These are phyloP conservation scores for Lagria hirta DNA, from an alignment of 2,888 invertebrate species.

Conservation along the genomic window DNA sequence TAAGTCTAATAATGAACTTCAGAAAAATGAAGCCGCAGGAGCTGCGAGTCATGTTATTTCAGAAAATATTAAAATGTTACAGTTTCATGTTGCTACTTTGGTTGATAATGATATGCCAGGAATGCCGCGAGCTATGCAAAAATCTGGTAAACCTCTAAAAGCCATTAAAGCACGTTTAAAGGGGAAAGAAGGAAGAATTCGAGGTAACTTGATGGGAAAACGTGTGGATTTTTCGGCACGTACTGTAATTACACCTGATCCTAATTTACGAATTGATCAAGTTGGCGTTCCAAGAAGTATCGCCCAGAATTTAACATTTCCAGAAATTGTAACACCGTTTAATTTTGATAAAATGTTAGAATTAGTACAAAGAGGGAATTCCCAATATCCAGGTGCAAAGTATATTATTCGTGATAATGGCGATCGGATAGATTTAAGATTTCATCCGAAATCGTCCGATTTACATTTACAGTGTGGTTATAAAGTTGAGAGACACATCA, in stretches of 20 bases:
- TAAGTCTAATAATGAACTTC: slow-evolving; percentile 94
- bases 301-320: slow-evolving; percentile 98
- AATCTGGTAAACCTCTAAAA: slow-evolving; percentile 97
- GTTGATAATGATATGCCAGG: slow-evolving; percentile 99
- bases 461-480: slow-evolving; percentile 95
- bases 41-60: slow-evolving; percentile 96
- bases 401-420: slow-evolving; percentile 99
- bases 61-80: slow-evolving; percentile 96
- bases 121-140: slow-evolving; percentile 96
- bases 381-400: slow-evolving; percentile 99
- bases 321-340: slow-evolving; percentile 98
- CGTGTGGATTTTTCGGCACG: slow-evolving; percentile 99
- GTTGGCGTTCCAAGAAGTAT: slow-evolving; percentile 98
- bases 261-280: slow-evolving; percentile 91
- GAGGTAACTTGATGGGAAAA: slow-evolving; percentile 99
- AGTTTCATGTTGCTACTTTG: slow-evolving; percentile 97
- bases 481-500: slow-evolving; percentile 94
- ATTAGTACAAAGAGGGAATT: slow-evolving; percentile 93
- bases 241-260: slow-evolving; percentile 97
- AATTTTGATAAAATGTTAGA: slow-evolving; percentile 97
- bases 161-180: slow-evolving; percentile 95
- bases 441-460: slow-evolving; percentile 97
- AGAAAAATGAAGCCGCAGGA: slow-evolving; percentile 93
- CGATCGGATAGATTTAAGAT: slow-evolving; percentile 95
- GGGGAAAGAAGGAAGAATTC: slow-evolving; percentile 98